A percentile compares a stretch with the other conserved stretches of the same genome.
phyloP scores from a whole-genome alignment of 2,797 vertebrate genomes.

The Orestias chungarensis region DNA sequence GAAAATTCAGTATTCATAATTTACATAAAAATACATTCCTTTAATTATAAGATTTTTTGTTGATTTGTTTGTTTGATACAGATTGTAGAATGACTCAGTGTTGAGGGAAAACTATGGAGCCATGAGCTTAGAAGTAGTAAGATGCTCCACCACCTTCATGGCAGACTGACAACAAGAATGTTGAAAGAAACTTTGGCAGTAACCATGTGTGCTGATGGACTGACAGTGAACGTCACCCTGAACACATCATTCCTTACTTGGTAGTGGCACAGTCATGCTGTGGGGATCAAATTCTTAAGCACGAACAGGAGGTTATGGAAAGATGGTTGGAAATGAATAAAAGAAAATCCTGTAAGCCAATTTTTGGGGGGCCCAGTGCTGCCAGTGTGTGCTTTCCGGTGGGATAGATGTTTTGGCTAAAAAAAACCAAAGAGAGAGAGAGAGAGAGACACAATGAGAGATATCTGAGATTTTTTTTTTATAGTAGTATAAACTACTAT shows the following conservation, averaged over 20 bases:
- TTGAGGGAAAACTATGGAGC: not conserved
- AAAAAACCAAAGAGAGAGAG: conserved; percentile 4
- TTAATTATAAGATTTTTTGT: no score
- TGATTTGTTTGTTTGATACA: no score
- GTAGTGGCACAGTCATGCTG: not conserved
- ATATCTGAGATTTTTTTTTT: no score
- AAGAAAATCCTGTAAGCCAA: not conserved
- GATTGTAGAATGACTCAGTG: not conserved
- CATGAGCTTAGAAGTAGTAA: not conserved
- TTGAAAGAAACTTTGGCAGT: not conserved
- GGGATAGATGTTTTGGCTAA: conserved; percentile 9
- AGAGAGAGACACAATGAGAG: no score
- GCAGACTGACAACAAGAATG: not conserved
- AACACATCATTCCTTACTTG: not conserved
- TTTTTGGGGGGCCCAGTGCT: not conserved
- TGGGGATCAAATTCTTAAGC: not conserved
- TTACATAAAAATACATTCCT: no score
- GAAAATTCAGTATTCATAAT: no score
- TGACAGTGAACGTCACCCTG: no score
- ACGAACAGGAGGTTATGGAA: not conserved
- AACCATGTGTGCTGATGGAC: no score
- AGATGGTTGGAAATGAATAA: not conserved
- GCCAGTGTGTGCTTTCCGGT: conserved; percentile 8
- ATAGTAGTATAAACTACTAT: no score
- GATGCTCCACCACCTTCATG: not conserved